phyloP scores from a whole-genome alignment of 2,888 invertebrate genomes.

The Podotricha telesiphe region DNA sequence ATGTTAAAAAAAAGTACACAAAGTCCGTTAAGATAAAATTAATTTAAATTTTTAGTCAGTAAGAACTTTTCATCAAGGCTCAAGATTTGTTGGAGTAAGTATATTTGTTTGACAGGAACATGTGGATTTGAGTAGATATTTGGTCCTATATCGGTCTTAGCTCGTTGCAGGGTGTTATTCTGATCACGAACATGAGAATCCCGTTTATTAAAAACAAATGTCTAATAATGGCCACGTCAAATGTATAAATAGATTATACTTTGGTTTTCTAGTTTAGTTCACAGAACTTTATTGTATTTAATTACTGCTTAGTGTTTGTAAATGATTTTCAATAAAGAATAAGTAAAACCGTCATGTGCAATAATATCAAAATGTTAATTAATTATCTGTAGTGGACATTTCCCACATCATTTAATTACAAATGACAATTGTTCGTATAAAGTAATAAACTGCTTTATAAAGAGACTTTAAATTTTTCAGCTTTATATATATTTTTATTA shows the following conservation, averaged over 20 bases:
- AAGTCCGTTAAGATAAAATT: neutral
- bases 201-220: slow-evolving; percentile 54
- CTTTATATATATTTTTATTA: too few species aligned
- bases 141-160: slow-evolving; percentile 57
- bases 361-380: neutral
- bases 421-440: too few species aligned
- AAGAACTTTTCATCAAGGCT: slow-evolving; percentile 50
- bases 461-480: too few species aligned
- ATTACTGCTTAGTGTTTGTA: neutral
- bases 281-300: neutral
- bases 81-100: slow-evolving; percentile 51
- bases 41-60: neutral
- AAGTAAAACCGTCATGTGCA: neutral
- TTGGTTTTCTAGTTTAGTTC: neutral
- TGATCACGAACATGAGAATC: slow-evolving; percentile 61
- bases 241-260: neutral
- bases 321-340: neutral
- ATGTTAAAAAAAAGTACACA: too few species aligned
- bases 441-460: too few species aligned
- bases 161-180: slow-evolving; percentile 66
- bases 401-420: too few species aligned
- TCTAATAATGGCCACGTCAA: slow-evolving; percentile 22
- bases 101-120: slow-evolving; percentile 45
- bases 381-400: too few species aligned
- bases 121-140: slow-evolving; percentile 61